Evolutionary conservation across 1,140 invertebrate species (phyloP).

Genomic region (Lordiphosa collinella): DNA sequence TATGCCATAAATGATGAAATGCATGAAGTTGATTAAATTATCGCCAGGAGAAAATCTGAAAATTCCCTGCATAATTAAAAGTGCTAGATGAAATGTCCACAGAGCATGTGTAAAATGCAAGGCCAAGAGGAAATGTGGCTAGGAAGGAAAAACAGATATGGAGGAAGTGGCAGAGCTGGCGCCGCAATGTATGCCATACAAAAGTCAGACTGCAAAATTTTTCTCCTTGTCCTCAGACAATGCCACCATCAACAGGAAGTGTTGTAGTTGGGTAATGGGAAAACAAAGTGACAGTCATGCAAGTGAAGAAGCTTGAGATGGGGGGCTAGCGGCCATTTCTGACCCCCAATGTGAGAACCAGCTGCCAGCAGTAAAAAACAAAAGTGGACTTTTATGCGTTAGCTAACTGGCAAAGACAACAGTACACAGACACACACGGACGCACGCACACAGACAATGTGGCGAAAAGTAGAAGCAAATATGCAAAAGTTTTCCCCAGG

Average conservation of each 20-base stretch:
- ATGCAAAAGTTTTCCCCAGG: conserved; percentile 55
- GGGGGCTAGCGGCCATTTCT: conserved; percentile 3
- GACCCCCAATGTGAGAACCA: conserved; percentile 10
- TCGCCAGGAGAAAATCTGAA: too few relatives aligned
- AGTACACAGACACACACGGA: background rate
- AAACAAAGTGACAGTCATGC: conserved; percentile 43
- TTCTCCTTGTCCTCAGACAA: conserved; percentile 10
- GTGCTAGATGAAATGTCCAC: too few relatives aligned
- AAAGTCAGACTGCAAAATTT: too few relatives aligned
- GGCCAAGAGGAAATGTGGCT: too few relatives aligned
- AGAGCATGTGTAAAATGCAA: too few relatives aligned
- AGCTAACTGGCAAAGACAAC: background rate
- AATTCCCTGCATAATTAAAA: too few relatives aligned
- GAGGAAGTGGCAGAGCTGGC: too few relatives aligned
- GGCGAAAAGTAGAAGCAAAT: conserved; percentile 26
- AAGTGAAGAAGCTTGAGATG: background rate
- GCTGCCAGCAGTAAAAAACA: conserved; percentile 4
- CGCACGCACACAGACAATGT: background rate
- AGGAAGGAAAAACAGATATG: too few relatives aligned
- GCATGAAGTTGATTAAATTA: too few relatives aligned
- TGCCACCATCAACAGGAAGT: conserved; percentile 27
- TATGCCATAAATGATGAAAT: too few relatives aligned
- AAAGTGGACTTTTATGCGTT: conserved; percentile 9
- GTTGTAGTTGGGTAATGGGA: conserved; percentile 49
- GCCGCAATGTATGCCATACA: too few relatives aligned